Evolutionary conservation across 92 coral and sea anemone genomes (phyloP), one percentile per base, ranked within the genome.

Genomic region (Nematostella vectensis): DNA sequence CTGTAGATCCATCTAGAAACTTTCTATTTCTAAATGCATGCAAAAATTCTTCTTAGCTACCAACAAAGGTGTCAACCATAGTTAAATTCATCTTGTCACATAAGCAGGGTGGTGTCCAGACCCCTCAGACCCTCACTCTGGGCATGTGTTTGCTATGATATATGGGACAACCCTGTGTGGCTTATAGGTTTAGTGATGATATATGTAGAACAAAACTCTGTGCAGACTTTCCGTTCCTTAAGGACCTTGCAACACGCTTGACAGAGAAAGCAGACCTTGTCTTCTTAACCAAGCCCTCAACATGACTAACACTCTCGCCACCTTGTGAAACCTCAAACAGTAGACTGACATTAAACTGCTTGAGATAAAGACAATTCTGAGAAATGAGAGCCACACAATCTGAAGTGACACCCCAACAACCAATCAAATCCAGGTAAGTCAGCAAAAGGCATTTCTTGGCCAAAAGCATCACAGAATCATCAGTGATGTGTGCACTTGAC

Each of bases 351-450:
- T 67, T 83, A 30, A 83, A 50, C 48, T 73, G 78, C 45, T 57
- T 73, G 25, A 83, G 47, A 69, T 68, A 83, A 21, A 58, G 29
- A 58, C 94, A 83, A 11, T 59, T 51, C 8, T 39, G 58, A 19
- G 78, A 58, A 27, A 69, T 50, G 20, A 36, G 52, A 11, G 58
- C 42, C 15, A 79, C 51, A 25, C 87, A 83, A 17, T 70, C 48
- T 31, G 58, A 51, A 4, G 71, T 68, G 2, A 83, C 47, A 49
- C 59, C 70, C 40, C 71, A 74, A 62, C 94, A 83, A 38, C 94
- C 94, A 62, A 83, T 69, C 62, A 79, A 45, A 83, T 83, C 94
- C 47, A 83, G 47, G 33, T 63, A 79, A 21, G 74, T 47, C 63
- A 83, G 29, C 30, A 64, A 49, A 11, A 21, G 53, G 57, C 94